Evolutionary conservation across 2,888 invertebrate genomes (phyloP).

Genomic region (Temnothorax unifasciatus): DNA sequence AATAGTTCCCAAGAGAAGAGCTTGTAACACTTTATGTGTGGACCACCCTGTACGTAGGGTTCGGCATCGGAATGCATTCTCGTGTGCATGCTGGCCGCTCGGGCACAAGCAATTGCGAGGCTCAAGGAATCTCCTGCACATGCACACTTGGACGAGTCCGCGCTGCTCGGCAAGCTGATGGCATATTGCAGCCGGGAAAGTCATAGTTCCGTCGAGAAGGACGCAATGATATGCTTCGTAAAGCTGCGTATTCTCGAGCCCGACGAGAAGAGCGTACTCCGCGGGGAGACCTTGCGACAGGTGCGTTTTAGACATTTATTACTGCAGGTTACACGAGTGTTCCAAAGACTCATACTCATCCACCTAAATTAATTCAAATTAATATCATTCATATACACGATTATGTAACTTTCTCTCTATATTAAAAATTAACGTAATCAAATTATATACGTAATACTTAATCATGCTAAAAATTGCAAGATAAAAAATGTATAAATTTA

Average conservation of each 20-base stretch:
- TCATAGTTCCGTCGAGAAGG: constrained; percentile 97
- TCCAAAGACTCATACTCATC: background rate
- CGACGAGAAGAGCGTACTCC: constrained; percentile 93
- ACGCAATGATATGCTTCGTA: constrained; percentile 97
- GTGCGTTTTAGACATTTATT: constrained; percentile 85
- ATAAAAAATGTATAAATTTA: background rate
- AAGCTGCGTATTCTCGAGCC: constrained; percentile 96
- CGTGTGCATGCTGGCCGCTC: constrained; percentile 96
- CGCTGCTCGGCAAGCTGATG: constrained; percentile 96
- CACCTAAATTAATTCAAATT: constrained; percentile 17
- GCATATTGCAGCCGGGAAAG: constrained; percentile 97
- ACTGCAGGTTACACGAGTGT: background rate
- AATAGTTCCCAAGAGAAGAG: background rate
- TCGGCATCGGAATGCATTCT: constrained; percentile 98
- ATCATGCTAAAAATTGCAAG: background rate
- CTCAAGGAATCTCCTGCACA: constrained; percentile 92
- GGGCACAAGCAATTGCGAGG: constrained; percentile 95
- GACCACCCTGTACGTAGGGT: constrained; percentile 88
- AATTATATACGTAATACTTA: background rate
- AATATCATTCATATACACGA: background rate
- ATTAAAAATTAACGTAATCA: background rate
- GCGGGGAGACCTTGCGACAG: constrained; percentile 93
- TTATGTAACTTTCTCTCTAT: background rate
- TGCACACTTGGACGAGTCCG: constrained; percentile 95
- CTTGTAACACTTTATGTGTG: constrained; percentile 23